Conservation (phyloP, 2,888 invertebrate genomes). For the Sesia bembeciformis region DNA sequence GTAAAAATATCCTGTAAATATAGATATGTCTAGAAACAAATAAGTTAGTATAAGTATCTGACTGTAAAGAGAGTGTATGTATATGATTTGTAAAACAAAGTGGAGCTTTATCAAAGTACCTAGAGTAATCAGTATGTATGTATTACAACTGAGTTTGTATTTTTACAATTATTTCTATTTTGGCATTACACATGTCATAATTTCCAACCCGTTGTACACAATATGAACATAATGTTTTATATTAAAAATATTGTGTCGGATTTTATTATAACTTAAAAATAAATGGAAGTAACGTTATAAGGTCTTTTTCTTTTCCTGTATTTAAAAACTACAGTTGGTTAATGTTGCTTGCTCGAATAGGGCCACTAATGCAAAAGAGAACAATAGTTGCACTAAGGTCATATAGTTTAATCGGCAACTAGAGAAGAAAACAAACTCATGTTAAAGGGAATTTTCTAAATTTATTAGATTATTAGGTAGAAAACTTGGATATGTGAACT, state of each 20-base stretch:
- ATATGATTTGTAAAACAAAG: slow-evolving; percentile 71
- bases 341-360: no score
- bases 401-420: no score
- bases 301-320: no score
- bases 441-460: no score
- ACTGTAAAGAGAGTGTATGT: slow-evolving; percentile 71
- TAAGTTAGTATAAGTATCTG: slow-evolving; percentile 49
- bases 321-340: no score
- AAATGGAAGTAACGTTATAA: slow-evolving; percentile 31
- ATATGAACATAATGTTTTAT: slow-evolving; percentile 46
- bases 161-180: slow-evolving; percentile 68
- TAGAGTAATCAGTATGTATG: slow-evolving; percentile 59
- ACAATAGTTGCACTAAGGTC: no score
- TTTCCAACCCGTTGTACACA: slow-evolving; percentile 58
- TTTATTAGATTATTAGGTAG: no score
- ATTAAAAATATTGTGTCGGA: slow-evolving; percentile 56
- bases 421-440: no score
- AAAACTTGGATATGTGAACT: no score
- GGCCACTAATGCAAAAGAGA: no score
- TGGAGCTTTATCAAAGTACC: slow-evolving; percentile 73
- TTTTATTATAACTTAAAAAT: slow-evolving; percentile 55
- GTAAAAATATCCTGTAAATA: slow-evolving; percentile 62
- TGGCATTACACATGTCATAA: slow-evolving; percentile 40
- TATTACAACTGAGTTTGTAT: slow-evolving; percentile 67
- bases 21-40: slow-evolving; percentile 26